These are phyloP conservation scores for Hippocampus guttulatus DNA, from an alignment of 2,113 vertebrate species.

Conservation along the genomic window DNA sequence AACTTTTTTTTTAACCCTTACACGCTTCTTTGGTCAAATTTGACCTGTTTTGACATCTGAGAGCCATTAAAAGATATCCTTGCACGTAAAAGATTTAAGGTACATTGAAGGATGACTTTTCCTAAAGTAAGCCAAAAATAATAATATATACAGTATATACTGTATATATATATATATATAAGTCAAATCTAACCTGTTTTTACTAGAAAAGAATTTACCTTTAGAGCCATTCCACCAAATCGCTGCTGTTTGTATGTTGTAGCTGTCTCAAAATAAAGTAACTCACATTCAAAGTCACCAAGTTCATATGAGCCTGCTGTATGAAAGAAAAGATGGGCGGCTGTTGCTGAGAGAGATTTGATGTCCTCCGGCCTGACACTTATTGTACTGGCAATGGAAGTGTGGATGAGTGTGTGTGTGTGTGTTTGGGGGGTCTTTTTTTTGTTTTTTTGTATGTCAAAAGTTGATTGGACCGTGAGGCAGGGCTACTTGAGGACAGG, in stretches of 20 bases:
- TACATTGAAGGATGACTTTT: background rate
- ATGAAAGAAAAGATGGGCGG: background rate
- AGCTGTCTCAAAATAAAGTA: no score
- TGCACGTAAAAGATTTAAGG: no score
- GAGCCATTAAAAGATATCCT: background rate
- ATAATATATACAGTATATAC: background rate
- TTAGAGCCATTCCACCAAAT: no score
- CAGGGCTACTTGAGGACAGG: slow-evolving; percentile 46
- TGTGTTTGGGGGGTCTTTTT: slow-evolving; percentile 4
- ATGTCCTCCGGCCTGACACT: slow-evolving; percentile 3
- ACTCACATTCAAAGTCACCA: background rate
- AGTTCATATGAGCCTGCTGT: background rate
- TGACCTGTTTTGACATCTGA: slow-evolving; percentile 28
- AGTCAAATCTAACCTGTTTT: no score
- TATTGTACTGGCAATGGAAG: slow-evolving; percentile 12
- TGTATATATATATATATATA: no score
- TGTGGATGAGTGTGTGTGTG: slow-evolving; percentile 1
- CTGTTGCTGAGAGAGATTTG: slow-evolving; percentile 2
- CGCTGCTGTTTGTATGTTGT: no score
- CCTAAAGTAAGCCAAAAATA: background rate
- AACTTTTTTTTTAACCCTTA: background rate
- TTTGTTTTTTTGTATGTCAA: slow-evolving; percentile 58
- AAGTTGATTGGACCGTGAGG: slow-evolving; percentile 48
- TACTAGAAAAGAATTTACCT: no score
- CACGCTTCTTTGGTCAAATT: slow-evolving; percentile 17